phyloP scores from a whole-genome alignment of 2,113 vertebrate genomes.

The Hyperopisus bebe region DNA sequence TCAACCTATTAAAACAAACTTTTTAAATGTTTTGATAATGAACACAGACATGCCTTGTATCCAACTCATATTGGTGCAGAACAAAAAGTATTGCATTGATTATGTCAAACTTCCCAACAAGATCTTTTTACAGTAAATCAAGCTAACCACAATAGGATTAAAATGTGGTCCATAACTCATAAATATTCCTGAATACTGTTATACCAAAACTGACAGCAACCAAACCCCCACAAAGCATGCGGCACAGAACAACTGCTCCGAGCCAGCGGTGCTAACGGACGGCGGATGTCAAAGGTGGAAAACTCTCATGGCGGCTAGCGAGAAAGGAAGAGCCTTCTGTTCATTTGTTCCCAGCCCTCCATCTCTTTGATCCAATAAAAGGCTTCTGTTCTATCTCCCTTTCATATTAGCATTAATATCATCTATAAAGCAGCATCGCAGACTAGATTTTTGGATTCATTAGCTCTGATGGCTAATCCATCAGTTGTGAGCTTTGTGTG shows the following conservation, averaged over 20 bases:
- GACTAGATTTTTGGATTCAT: constrained; percentile 25
- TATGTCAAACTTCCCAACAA: background rate
- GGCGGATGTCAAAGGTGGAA: background rate
- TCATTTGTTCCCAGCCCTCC: constrained; percentile 19
- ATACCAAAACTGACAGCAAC: background rate
- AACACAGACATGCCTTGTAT: constrained; percentile 1
- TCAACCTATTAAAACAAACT: constrained; percentile 3
- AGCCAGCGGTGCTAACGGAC: constrained; percentile 7
- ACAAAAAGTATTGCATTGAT: background rate
- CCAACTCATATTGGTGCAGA: background rate
- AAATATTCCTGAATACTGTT: background rate
- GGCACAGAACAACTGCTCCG: background rate
- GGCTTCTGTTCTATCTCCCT: constrained; percentile 29
- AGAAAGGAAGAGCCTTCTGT: constrained; percentile 14
- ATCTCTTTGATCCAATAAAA: constrained; percentile 24
- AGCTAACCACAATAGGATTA: background rate
- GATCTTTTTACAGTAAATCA: background rate
- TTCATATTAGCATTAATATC: constrained; percentile 32
- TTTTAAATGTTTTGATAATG: background rate
- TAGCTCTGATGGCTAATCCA: constrained; percentile 18
- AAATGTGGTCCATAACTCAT: background rate
- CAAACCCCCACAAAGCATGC: background rate
- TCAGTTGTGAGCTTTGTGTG: constrained; percentile 19
- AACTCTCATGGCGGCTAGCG: background rate
- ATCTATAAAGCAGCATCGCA: constrained; percentile 26